Base-by-base conservation (phyloP, 2,888 invertebrate species). In the Mythimna loreyi region DNA sequence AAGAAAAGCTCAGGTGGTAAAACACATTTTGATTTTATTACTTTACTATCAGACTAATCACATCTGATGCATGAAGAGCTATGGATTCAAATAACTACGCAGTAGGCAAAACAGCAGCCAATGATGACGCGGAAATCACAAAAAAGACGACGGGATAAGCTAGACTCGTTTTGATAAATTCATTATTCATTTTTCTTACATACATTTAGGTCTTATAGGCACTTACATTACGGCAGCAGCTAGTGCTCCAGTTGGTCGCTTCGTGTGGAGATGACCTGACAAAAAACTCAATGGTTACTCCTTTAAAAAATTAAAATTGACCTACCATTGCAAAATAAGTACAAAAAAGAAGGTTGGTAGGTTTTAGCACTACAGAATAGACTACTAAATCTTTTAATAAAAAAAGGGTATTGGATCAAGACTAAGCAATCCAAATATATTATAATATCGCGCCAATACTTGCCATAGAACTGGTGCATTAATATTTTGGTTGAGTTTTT, bases 401-500 rank as follows among this genome's bases (percentile, higher is more conserved):
- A 45, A 53, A 53, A 53, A 25, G 40, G n/a, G 13, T 5, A 36
- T 84, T 85, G 75, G 88, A 93, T 90, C 93, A 94, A 92, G 82
- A 87, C 58, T 16, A 9, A 3, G 30, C 8, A 8, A 25, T 72
- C 79, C 43, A 19, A 43, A 62, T 86, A 83, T 40, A 40, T 19
- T 40, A 40, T 67, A 81, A 86, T 81, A 83, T 88, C 86, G 78
- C 89, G 85, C 91, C 94, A 92, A 95, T 96, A 94, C 93, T 94
- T 92, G 89, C 91, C 89, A 89, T 91, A 92, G 92, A 88, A 89
- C 86, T 88, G 89, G 86, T 92, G 94, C 93, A 95, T 96, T 96
- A 95, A 96, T 96, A 96, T 95, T 96, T 94, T 91, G 95, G 94
- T 93, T 92, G 93, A 94, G 94, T 96, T 96, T 96, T 96, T 96